Evolutionary conservation across 2,113 vertebrate species (phyloP).

Genomic region (Muntiacus reevesi): DNA sequence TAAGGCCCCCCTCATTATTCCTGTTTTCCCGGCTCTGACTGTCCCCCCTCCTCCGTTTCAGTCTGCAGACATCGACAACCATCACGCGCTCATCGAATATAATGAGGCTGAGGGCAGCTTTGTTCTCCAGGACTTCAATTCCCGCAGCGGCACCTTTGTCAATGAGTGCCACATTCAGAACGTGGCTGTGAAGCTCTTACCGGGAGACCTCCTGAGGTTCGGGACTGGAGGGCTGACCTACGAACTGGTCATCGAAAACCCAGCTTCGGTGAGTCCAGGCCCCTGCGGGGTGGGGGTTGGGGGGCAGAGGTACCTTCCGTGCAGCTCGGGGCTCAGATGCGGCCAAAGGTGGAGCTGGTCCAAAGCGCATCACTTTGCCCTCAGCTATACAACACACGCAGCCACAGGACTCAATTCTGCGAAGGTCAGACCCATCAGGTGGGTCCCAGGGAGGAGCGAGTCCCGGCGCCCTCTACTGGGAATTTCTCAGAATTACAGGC

Average conservation of each 20-base stretch:
- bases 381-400: background rate
- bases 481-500: background rate
- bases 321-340: background rate
- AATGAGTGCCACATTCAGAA: slow-evolving; percentile 88
- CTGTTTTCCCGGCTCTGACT: accelerated
- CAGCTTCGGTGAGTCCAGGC: slow-evolving; percentile 58
- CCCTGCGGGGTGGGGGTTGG: background rate
- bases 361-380: accelerated
- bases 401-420: accelerated
- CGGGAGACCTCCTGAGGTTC: slow-evolving; percentile 82
- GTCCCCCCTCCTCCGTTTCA: background rate
- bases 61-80: slow-evolving; percentile 81
- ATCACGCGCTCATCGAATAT: slow-evolving; percentile 82
- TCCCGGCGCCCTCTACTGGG: slow-evolving; percentile 59
- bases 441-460: background rate
- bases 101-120: slow-evolving; percentile 73
- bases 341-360: background rate
- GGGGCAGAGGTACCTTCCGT: too few species aligned
- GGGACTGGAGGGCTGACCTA: slow-evolving; percentile 77
- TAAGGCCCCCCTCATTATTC: accelerated
- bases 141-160: slow-evolving; percentile 82
- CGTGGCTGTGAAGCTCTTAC: slow-evolving; percentile 78
- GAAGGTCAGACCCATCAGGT: accelerated
- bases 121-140: slow-evolving; percentile 84
- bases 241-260: slow-evolving; percentile 78